Evolutionary conservation across 64 coral and sea anemone species (phyloP).

Genomic region (Acropora tenuis): DNA sequence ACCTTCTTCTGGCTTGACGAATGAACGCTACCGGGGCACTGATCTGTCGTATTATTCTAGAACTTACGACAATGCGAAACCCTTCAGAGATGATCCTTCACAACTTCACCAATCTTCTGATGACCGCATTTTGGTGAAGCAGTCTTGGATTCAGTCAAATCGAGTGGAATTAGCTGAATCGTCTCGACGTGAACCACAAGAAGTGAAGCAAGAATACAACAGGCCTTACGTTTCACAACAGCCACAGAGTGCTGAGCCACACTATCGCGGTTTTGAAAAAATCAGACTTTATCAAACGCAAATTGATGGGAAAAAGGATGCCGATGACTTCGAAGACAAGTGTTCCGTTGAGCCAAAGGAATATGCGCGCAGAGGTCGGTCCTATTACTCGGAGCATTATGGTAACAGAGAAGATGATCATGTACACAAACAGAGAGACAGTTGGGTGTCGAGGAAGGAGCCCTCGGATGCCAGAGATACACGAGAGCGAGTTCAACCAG

Average conservation of each 20-base stretch:
- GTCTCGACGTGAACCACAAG: background rate
- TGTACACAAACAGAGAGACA: background rate
- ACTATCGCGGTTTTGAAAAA: background rate
- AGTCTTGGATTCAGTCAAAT: slow-evolving; percentile 34
- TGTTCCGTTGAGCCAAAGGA: slow-evolving; percentile 26
- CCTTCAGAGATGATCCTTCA: background rate
- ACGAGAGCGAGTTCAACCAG: background rate
- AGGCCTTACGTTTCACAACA: background rate
- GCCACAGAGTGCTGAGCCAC: background rate
- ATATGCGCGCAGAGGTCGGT: background rate
- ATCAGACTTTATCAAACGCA: background rate
- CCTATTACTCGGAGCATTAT: background rate
- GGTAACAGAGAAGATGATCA: background rate
- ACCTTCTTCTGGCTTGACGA: background rate
- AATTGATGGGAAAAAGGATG: background rate
- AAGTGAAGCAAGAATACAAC: background rate
- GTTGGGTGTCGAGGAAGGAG: background rate
- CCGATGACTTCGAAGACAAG: background rate
- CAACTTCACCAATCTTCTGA: background rate
- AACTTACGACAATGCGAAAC: background rate
- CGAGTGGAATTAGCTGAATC: slow-evolving; percentile 36
- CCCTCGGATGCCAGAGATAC: background rate
- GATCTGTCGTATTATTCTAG: background rate
- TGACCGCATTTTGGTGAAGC: slow-evolving; percentile 34
- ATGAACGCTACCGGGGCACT: background rate